Conservation (phyloP, 2,113 vertebrate species). For the Platichthys flesus region DNA sequence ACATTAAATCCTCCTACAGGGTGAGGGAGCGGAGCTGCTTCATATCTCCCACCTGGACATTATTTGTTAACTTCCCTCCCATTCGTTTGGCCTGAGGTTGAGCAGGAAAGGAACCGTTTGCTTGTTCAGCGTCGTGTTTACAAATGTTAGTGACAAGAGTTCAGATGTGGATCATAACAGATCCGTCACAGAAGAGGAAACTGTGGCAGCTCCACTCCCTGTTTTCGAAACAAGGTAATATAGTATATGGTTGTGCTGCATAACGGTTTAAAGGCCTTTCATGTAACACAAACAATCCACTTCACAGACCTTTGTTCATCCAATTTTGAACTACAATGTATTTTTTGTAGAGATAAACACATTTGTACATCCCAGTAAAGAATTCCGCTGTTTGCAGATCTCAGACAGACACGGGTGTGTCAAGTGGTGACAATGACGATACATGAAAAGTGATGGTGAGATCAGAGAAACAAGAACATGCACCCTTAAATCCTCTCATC, state of each 20-base stretch:
- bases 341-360: no score
- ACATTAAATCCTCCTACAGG: slow-evolving; percentile 50
- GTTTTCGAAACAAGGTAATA: slow-evolving; percentile 9
- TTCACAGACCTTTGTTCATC: no score
- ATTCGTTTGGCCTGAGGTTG: not conserved
- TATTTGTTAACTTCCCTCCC: not conserved
- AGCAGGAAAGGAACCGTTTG: not conserved
- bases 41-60: slow-evolving; percentile 2
- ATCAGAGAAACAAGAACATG: no score
- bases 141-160: slow-evolving; percentile 8
- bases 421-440: no score
- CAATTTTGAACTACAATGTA: no score
- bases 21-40: slow-evolving; percentile 17
- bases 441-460: no score
- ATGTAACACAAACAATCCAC: no score
- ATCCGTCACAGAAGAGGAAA: slow-evolving; percentile 46
- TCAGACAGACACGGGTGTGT: no score
- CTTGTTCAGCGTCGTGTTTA: slow-evolving; percentile 11
- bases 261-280: no score
- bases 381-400: no score
- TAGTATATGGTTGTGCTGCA: not conserved
- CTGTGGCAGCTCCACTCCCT: not conserved
- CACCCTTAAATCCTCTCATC: no score
- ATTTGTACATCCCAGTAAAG: no score
- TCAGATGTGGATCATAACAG: slow-evolving; percentile 16